A percentile compares a stretch with the other conserved stretches of the same genome.
Evolutionary conservation across 1,140 invertebrate species (phyloP).

Genomic region (Apocrypta bakeri): DNA sequence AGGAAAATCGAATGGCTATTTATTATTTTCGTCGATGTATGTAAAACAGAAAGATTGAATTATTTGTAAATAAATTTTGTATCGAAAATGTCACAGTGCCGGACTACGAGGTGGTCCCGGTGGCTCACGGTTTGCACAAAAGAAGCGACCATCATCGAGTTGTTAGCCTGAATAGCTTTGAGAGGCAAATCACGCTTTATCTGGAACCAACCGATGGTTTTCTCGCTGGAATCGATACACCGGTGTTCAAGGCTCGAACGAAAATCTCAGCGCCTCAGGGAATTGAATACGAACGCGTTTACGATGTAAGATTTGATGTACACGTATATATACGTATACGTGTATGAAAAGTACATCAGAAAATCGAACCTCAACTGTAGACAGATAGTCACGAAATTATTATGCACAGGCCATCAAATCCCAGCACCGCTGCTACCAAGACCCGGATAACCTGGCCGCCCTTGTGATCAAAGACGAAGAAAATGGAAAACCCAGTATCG

Average conservation of each 20-base stretch:
- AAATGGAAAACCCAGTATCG: not conserved
- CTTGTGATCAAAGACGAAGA: not conserved
- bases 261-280: not conserved
- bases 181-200: not conserved
- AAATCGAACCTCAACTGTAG: no score
- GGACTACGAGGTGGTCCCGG: conserved; percentile 1
- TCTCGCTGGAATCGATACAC: not conserved
- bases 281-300: not conserved
- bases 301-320: conserved; percentile 1
- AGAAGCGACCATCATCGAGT: not conserved
- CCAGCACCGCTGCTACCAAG: not conserved
- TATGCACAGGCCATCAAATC: not conserved
- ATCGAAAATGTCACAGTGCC: not conserved
- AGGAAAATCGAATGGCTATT: no score
- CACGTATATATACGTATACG: no score
- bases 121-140: not conserved
- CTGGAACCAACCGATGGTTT: not conserved
- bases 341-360: no score
- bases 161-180: not conserved
- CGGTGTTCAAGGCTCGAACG: not conserved
- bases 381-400: not conserved
- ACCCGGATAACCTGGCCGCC: not conserved
- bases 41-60: no score
- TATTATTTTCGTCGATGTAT: no score
- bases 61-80: not conserved